A percentile compares a stretch with the other conserved stretches of the same genome.
Conservation (phyloP, 2,888 invertebrate genomes). For the Leucophenga montana region DNA sequence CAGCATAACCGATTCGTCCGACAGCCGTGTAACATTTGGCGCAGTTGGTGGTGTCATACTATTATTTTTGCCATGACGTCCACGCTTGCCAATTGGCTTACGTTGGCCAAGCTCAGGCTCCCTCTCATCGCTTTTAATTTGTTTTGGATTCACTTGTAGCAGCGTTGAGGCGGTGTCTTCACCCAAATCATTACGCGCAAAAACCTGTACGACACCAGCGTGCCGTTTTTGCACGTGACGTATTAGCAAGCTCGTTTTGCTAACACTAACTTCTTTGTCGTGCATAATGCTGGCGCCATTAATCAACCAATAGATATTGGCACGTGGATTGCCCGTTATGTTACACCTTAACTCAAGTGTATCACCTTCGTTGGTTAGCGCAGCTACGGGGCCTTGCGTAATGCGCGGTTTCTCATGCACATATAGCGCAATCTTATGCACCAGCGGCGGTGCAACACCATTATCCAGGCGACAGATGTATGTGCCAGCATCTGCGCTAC, state of each 20-base stretch:
- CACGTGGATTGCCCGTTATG: slow-evolving; percentile 81
- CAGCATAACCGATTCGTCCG: slow-evolving; percentile 93
- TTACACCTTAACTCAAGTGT: slow-evolving; percentile 75
- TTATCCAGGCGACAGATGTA: slow-evolving; percentile 84
- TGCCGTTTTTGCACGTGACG: slow-evolving; percentile 84
- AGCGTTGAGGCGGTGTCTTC: slow-evolving; percentile 77
- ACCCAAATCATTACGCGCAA: slow-evolving; percentile 84
- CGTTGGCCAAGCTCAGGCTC: neutral
- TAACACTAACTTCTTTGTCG: slow-evolving; percentile 73
- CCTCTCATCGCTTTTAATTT: slow-evolving; percentile 77
- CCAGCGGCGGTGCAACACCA: slow-evolving; percentile 73
- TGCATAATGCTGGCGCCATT: slow-evolving; percentile 82
- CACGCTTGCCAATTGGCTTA: neutral
- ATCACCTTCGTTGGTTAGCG: slow-evolving; percentile 74
- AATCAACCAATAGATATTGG: slow-evolving; percentile 85
- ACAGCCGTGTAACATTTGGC: slow-evolving; percentile 88
- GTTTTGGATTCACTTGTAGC: slow-evolving; percentile 83
- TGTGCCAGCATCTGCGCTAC: slow-evolving; percentile 79
- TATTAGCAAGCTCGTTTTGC: slow-evolving; percentile 76
- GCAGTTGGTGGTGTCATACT: slow-evolving; percentile 89
- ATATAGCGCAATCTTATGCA: slow-evolving; percentile 74
- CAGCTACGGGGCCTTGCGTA: slow-evolving; percentile 61
- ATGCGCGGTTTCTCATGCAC: slow-evolving; percentile 74
- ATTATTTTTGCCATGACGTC: slow-evolving; percentile 55
- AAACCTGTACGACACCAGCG: slow-evolving; percentile 90